Percentiles rank a stretch among this genome's conserved stretches.
Conservation (phyloP, 2,888 invertebrate genomes). For the Tipula confusa region DNA sequence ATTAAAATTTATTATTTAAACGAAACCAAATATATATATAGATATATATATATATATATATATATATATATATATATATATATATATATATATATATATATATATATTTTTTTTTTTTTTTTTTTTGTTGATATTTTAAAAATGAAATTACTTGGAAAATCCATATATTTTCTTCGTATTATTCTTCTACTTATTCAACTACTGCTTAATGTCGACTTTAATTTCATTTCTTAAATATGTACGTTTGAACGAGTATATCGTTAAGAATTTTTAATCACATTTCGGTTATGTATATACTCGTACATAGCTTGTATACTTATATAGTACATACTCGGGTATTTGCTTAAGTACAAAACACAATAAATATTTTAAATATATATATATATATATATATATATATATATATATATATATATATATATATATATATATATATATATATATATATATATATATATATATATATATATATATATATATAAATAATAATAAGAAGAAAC, state of each 20-base stretch:
- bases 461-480: background rate
- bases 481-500: background rate
- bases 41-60: too few relatives aligned
- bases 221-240: constrained; percentile 4
- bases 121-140: background rate
- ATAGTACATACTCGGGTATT: background rate
- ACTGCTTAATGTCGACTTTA: background rate
- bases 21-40: background rate
- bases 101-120: too few relatives aligned
- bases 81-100: too few relatives aligned
- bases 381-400: background rate
- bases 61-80: too few relatives aligned
- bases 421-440: background rate
- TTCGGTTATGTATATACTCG: background rate
- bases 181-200: background rate
- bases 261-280: constrained; percentile 14
- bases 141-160: constrained; percentile 16
- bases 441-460: background rate
- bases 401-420: background rate
- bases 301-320: too few relatives aligned
- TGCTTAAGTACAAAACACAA: background rate
- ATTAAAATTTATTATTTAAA: background rate
- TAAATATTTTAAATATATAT: background rate
- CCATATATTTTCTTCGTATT: background rate
- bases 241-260: background rate